Evolutionary conservation across 2,888 invertebrate genomes (phyloP), one percentile per base, ranked within the genome.

Genomic region (Coenonympha glycerion): DNA sequence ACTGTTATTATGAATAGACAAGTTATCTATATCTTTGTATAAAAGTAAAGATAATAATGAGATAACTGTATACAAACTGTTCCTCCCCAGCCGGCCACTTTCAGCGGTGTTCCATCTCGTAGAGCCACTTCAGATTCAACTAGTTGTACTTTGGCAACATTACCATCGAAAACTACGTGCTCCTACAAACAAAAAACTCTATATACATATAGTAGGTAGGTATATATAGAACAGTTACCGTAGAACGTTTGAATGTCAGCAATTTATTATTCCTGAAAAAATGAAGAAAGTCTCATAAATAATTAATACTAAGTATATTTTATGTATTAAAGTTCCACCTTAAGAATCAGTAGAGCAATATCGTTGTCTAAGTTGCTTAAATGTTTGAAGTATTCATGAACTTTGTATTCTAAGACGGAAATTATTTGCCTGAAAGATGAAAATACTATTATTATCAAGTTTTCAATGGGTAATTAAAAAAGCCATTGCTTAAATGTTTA

Each of bases 351-450:
- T 47, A 84, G 53, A 3, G 85, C 84, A 41, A 85, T 79, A 53
- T 85, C 84, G 49, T 85, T 85, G 60, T 83, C 76, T 41, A 74
- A 58, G 18, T 55, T 52, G 55, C 63, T 66, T 28, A 55, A 47
- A 47, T 71, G 63, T 49, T 59, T 63, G 56, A 64, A 84, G 63
- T 79, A 85, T 60, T 85, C 84, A 53, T 85, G 84, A 11, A 63
- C 52, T 68, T 81, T 84, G 47, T 74, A 52, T 18, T 76, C 72
- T 18, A 66, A 11, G 2, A 77, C 76, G 2, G 65, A 53, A 44
- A 79, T 70, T 16, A 77, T 57, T 69, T 79, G 72, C 2, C 84
- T 85, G 68, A 18, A 71, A 73, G 2, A 11, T n/a, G n/a, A n/a
- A n/a, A n/a, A n/a, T n/a, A n/a, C n/a, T n/a, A n/a, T 4, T 5